Evolutionary conservation across 1,140 invertebrate species (phyloP).

Genomic region (Vanessa atalanta): DNA sequence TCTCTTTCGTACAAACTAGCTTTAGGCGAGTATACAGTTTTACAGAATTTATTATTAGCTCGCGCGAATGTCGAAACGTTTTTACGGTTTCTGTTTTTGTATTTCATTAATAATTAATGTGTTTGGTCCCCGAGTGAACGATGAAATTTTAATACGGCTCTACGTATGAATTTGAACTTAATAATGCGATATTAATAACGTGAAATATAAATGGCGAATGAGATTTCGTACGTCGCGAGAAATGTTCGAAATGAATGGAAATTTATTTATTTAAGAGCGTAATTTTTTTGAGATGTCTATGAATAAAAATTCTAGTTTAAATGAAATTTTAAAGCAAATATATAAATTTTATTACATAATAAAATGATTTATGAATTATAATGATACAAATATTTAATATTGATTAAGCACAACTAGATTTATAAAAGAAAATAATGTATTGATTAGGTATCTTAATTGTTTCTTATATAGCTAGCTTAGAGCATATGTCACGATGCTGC

Average conservation of each 20-base stretch:
- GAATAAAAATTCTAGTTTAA: too few species aligned
- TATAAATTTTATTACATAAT: too few species aligned
- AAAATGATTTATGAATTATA: too few species aligned
- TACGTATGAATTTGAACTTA: constrained; percentile 5
- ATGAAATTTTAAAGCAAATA: too few species aligned
- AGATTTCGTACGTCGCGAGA: neutral
- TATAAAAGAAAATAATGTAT: too few species aligned
- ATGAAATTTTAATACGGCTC: neutral
- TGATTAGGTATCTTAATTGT: too few species aligned
- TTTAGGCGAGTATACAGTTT: neutral
- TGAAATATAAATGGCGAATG: neutral
- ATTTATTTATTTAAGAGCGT: too few species aligned
- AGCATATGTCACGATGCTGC: too few species aligned
- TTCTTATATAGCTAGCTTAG: too few species aligned
- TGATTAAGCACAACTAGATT: too few species aligned
- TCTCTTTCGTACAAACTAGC: neutral
- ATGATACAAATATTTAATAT: too few species aligned
- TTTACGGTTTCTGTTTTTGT: neutral
- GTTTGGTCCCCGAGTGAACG: neutral
- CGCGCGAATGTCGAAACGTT: constrained; percentile 5
- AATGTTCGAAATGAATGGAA: neutral
- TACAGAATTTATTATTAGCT: constrained; percentile 4
- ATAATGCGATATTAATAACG: constrained; percentile 7
- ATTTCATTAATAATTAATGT: constrained; percentile 10
- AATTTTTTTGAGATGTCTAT: too few species aligned